Conservation (phyloP, 1,140 invertebrate species). For the Hormaphis cornu region DNA sequence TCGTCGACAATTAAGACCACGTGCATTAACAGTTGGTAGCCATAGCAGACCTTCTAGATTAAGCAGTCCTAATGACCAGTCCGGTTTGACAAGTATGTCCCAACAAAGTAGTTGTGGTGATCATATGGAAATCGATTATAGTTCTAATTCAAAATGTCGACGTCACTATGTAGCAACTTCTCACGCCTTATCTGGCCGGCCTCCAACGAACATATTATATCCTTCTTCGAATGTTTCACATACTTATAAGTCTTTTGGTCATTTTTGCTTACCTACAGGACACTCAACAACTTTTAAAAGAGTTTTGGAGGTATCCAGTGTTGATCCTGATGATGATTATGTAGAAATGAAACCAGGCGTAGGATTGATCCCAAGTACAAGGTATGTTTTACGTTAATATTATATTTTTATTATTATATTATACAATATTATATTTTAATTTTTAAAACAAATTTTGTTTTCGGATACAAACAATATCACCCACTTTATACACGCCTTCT, state of each 20-base stretch:
- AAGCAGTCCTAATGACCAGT: slow-evolving; percentile 18
- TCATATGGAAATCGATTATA: slow-evolving; percentile 72
- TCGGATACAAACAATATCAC: no score
- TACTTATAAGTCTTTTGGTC: not conserved
- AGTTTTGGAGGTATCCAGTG: slow-evolving; percentile 1
- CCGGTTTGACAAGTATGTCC: slow-evolving; percentile 50
- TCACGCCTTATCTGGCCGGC: slow-evolving; percentile 14
- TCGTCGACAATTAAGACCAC: slow-evolving; percentile 44
- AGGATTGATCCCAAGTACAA: not conserved
- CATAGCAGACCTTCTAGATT: slow-evolving; percentile 9
- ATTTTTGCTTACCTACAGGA: not conserved
- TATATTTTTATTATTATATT: not conserved
- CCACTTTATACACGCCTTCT: no score
- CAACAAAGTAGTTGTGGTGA: slow-evolving; percentile 61
- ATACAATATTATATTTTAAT: no score
- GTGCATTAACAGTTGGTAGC: slow-evolving; percentile 59
- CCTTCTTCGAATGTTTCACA: not conserved
- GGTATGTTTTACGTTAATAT: not conserved
- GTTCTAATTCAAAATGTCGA: slow-evolving; percentile 36
- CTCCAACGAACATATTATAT: slow-evolving; percentile 36
- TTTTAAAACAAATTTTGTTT: no score
- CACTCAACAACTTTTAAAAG: slow-evolving; percentile 19
- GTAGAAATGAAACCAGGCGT: slow-evolving; percentile 1
- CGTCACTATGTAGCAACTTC: slow-evolving; percentile 15
- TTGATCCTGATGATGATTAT: slow-evolving; percentile 8